Evolutionary conservation across 2,797 vertebrate species (phyloP).

Genomic region (Parotocinclus haroldoi): DNA sequence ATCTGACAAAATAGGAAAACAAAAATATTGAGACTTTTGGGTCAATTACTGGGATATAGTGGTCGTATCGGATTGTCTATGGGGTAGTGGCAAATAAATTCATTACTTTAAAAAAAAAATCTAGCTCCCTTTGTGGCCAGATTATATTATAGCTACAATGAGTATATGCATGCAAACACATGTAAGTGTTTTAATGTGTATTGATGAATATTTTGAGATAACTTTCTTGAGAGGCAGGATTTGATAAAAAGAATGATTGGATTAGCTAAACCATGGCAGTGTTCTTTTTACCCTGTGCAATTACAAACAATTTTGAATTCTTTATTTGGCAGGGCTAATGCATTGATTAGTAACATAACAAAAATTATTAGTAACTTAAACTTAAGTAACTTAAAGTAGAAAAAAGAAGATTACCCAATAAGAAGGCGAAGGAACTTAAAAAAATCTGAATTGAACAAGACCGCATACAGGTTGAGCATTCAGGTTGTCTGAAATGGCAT

Average conservation of each 20-base stretch:
- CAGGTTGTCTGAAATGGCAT: constrained; percentile 29
- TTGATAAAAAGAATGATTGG: constrained; percentile 26
- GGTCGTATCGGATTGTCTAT: constrained; percentile 21
- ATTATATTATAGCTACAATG: background rate
- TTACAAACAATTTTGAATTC: constrained; percentile 16
- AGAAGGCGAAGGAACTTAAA: constrained; percentile 5
- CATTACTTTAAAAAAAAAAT: background rate
- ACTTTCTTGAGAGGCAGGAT: background rate
- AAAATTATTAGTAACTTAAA: background rate
- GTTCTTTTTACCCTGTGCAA: constrained; percentile 15
- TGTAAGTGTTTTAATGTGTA: background rate
- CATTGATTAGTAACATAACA: constrained; percentile 13
- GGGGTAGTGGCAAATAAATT: background rate
- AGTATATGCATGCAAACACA: background rate
- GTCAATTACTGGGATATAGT: too few relatives aligned
- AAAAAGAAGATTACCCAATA: background rate
- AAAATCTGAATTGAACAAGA: constrained; percentile 25
- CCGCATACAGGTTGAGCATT: constrained; percentile 28
- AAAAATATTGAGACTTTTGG: too few relatives aligned
- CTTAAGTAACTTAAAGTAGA: too few relatives aligned
- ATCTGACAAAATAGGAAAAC: too few relatives aligned
- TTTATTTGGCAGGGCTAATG: constrained; percentile 31
- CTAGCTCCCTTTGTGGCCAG: constrained; percentile 4
- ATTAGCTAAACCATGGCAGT: constrained; percentile 31
- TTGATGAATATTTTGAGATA: background rate